A percentile compares a stretch with the other conserved stretches of the same genome.
phyloP scores from a whole-genome alignment of 1,140 invertebrate genomes.

The Pentalonia nigronervosa region DNA sequence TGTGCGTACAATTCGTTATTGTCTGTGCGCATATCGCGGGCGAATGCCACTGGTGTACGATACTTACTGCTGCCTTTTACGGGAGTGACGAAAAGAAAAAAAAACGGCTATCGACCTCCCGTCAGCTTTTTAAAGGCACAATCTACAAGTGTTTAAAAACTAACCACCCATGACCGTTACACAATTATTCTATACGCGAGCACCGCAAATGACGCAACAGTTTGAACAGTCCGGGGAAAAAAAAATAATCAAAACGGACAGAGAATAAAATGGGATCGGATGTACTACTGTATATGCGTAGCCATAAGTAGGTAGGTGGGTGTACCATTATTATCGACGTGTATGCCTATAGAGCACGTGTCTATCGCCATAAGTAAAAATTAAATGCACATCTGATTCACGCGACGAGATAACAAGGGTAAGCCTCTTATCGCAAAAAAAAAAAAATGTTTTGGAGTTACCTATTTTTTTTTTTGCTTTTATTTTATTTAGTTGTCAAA shows the following conservation, averaged over 20 bases:
- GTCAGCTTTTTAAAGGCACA: constrained; percentile 28
- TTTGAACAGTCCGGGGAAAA: background rate
- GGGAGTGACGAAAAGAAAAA: constrained; percentile 6
- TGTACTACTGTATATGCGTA: background rate
- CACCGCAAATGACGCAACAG: constrained; percentile 30
- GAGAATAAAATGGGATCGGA: background rate
- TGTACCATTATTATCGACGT: background rate
- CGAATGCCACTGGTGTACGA: background rate
- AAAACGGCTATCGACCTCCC: constrained; percentile 57
- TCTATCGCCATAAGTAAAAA: background rate
- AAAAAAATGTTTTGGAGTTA: background rate
- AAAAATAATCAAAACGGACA: background rate
- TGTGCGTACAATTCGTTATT: constrained; percentile 9
- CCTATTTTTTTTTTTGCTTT: background rate
- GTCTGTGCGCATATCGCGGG: background rate
- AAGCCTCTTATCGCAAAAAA: background rate
- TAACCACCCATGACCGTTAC: constrained; percentile 50
- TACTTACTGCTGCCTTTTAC: background rate
- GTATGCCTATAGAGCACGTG: background rate
- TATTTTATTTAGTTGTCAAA: background rate
- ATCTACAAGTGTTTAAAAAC: constrained; percentile 58
- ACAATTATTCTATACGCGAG: background rate
- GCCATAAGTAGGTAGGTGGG: background rate
- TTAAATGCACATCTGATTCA: background rate
- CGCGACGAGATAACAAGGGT: background rate